Conservation (phyloP, 2,113 vertebrate species). For the Phyllostomus discolor region DNA sequence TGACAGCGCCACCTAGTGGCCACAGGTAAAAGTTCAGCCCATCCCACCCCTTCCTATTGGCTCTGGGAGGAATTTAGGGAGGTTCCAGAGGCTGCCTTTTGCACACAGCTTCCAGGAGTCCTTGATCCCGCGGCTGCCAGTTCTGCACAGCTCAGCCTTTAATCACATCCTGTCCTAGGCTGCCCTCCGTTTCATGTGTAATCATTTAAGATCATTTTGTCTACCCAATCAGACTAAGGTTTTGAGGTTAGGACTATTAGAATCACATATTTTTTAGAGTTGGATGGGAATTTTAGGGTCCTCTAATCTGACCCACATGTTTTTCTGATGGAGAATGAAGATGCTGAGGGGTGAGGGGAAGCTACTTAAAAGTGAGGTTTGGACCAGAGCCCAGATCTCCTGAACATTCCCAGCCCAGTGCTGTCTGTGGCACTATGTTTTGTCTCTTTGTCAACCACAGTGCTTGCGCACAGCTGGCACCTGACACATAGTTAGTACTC, state of each 20-base stretch:
- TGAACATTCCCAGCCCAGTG: background rate
- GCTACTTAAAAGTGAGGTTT: background rate
- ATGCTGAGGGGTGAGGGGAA: background rate
- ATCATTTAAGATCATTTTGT: slow-evolving; percentile 23
- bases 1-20: slow-evolving; percentile 67
- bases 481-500: background rate
- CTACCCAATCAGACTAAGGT: background rate
- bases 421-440: background rate
- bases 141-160: background rate
- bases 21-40: background rate
- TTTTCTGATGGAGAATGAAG: slow-evolving; percentile 13
- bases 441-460: background rate
- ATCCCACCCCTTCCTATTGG: background rate
- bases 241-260: background rate
- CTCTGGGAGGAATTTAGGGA: background rate
- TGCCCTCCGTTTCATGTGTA: slow-evolving; percentile 37
- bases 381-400: background rate
- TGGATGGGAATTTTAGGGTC: background rate
- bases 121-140: background rate
- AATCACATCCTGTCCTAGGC: slow-evolving; percentile 43
- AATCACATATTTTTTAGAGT: background rate
- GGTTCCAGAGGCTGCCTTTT: background rate
- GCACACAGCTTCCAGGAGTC: background rate
- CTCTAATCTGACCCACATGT: background rate
- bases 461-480: background rate